Conservation (phyloP, 2,888 invertebrate genomes). For the Eilema depressum region DNA sequence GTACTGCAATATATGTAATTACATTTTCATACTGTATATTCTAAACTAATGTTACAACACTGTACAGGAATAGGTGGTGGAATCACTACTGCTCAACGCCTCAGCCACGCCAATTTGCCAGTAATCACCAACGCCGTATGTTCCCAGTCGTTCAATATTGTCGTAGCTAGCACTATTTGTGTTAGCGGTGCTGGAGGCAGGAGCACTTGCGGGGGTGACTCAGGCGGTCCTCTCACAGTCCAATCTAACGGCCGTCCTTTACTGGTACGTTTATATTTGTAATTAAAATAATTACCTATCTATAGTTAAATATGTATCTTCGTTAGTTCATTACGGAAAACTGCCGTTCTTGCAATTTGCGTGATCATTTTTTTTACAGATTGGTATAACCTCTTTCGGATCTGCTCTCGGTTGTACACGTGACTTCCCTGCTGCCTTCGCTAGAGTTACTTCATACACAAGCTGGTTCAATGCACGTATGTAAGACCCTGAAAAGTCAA, state of each 20-base stretch:
- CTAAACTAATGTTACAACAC: neutral
- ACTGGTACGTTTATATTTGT: neutral
- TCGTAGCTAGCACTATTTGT: neutral
- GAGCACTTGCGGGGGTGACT: constrained; percentile 13
- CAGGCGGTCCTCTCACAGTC: constrained; percentile 13
- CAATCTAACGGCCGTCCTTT: neutral
- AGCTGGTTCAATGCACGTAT: no score
- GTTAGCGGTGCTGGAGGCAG: constrained; percentile 9
- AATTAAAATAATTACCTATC: neutral
- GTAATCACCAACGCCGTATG: constrained; percentile 10
- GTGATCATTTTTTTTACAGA: neutral
- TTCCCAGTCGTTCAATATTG: neutral
- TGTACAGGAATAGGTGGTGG: neutral
- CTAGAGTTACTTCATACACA: neutral
- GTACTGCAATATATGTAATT: neutral
- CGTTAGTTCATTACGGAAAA: no score
- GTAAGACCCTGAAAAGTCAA: no score
- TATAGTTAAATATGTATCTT: no score
- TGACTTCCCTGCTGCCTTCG: constrained; percentile 6
- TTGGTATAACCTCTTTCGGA: neutral
- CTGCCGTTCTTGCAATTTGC: neutral
- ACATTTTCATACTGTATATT: neutral
- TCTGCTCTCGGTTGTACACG: neutral
- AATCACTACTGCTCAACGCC: neutral
- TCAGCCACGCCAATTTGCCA: constrained; percentile 11